phyloP scores from a whole-genome alignment of 2,113 vertebrate species.

The Sterrhoptilus dennistouni region DNA sequence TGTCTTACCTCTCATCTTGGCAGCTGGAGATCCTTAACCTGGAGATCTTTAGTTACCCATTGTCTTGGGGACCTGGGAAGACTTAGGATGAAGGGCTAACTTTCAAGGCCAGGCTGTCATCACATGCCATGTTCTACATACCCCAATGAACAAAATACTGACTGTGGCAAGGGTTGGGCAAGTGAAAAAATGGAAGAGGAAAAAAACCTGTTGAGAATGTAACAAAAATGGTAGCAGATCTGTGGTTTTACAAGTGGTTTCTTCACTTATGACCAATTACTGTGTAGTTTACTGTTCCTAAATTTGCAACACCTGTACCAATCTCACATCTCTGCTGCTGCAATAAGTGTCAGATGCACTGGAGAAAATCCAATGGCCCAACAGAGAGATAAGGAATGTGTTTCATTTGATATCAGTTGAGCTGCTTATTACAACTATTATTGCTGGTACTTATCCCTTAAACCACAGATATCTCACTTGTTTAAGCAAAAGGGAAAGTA shows the following conservation, averaged over 20 bases:
- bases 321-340: background rate
- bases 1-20: background rate
- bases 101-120: background rate
- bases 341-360: background rate
- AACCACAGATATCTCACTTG: background rate
- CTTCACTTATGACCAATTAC: background rate
- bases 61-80: background rate
- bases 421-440: background rate
- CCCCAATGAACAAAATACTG: background rate
- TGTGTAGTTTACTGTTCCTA: background rate
- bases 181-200: background rate
- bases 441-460: background rate
- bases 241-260: background rate
- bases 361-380: background rate
- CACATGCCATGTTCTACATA: rapidly evolving
- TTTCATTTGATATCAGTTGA: background rate
- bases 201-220: background rate
- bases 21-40: background rate
- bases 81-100: background rate
- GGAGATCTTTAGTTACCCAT: background rate
- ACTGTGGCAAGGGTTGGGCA: background rate
- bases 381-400: background rate
- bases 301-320: background rate
- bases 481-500: background rate
- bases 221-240: background rate